A percentile compares a stretch with the other conserved stretches of the same genome.
Evolutionary conservation across 1,140 invertebrate genomes (phyloP).

Genomic region (Zaprionus inermis): DNA sequence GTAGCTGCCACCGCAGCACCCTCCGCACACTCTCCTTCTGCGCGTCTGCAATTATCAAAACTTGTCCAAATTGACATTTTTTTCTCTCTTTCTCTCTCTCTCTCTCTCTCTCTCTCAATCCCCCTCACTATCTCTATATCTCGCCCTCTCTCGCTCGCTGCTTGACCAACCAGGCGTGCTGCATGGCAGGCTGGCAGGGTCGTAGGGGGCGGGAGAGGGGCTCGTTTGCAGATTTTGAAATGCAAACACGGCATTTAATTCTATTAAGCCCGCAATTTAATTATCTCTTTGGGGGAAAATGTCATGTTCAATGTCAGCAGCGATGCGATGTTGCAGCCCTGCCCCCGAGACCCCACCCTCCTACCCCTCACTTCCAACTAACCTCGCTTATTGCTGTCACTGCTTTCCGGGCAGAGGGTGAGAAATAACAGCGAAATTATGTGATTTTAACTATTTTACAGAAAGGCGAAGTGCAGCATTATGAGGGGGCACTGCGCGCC

Average conservation of each 20-base stretch:
- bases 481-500: background rate
- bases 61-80: slow-evolving; percentile 80
- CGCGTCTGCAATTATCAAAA: slow-evolving; percentile 78
- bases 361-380: background rate
- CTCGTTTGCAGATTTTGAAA: slow-evolving; percentile 77
- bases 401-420: slow-evolving; percentile 17
- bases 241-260: slow-evolving; percentile 82
- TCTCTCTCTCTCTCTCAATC: slow-evolving; percentile 41
- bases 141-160: background rate
- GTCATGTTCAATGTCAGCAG: slow-evolving; percentile 74
- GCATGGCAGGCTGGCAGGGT: slow-evolving; percentile 8
- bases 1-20: slow-evolving; percentile 49
- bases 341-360: background rate
- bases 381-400: background rate
- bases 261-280: slow-evolving; percentile 79
- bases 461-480: background rate
- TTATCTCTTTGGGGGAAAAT: slow-evolving; percentile 74
- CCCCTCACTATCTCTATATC: background rate
- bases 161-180: slow-evolving; percentile 40
- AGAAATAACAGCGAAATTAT: slow-evolving; percentile 52
- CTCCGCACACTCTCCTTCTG: slow-evolving; percentile 5
- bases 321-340: slow-evolving; percentile 34
- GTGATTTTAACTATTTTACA: slow-evolving; percentile 36
- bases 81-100: slow-evolving; percentile 26
- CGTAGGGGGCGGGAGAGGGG: slow-evolving; percentile 34